Evolutionary conservation across 2,113 vertebrate species (phyloP), one percentile per base, ranked within the genome.

Genomic region (Tretioscincus oriximinensis): DNA sequence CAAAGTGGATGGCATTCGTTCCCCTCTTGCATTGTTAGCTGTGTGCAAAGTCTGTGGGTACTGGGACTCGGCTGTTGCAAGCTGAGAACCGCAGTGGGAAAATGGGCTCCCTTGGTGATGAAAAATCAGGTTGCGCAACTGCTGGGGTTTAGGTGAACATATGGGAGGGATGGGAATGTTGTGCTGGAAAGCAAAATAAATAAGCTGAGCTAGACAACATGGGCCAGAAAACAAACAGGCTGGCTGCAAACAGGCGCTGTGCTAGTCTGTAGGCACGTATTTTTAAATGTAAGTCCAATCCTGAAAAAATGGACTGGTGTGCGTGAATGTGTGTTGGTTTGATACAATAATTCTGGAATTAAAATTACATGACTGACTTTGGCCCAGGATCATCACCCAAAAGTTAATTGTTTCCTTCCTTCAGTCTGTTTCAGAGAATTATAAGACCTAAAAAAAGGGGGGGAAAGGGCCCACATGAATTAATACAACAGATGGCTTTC

Each of bases 141-240:
- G 29, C 64, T 75, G 72, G 35, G 35, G 45, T 45, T 0, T 0
- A 86, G 49, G 3, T 1, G 0, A 85, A 76, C 83, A 89, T 72
- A 88, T 73, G 82, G 73, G 58, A 76, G 82, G 51, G 24, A 1
- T 69, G 80, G 78, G 66, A 83, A 28, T 65, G 5, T 4, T 7
- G 16, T 41, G 63, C 75, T 80, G 77, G 85, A 11, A 82, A 84
- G 85, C 65, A 86, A 85, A 86, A 84, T 87, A 81, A 77, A 58
- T 58, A 68, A 84, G 73, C 77, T 77, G 51, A 28, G 60, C 31
- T 10, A 47, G 5, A 5, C 2, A 22, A 31, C 16, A 14, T 14
- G 7, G 18, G 73, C 63, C 4, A 20, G 7, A 24, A 7, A 69
- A 45, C 61, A 70, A 24, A 35, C 69, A 63, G 61, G 60, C 29